Conservation (phyloP, 2,113 vertebrate genomes). For the Parus major region DNA sequence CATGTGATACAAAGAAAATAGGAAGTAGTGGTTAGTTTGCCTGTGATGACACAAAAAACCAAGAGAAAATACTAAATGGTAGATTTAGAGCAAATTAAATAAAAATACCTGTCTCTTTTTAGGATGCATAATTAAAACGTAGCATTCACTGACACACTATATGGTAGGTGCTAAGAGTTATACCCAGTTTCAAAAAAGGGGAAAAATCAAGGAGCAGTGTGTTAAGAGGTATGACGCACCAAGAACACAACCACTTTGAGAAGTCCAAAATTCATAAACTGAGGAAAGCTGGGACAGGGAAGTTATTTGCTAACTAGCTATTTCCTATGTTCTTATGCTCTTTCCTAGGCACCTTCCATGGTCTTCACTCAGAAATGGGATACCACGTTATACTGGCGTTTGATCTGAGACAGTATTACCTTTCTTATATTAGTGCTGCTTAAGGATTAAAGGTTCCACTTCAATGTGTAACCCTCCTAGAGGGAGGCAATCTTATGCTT, state of each 20-base stretch:
- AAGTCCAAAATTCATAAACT: background rate
- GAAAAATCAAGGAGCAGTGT: background rate
- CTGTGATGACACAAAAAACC: background rate
- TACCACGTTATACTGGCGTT: background rate
- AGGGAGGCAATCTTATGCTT: background rate
- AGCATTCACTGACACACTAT: fast-evolving
- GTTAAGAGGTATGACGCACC: background rate
- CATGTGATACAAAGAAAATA: background rate
- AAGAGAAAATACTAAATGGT: background rate
- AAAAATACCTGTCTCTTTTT: background rate
- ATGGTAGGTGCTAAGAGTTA: background rate
- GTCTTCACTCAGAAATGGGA: background rate
- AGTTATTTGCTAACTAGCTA: background rate
- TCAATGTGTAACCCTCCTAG: background rate
- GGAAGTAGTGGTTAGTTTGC: background rate
- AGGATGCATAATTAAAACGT: background rate
- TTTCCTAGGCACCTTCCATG: background rate
- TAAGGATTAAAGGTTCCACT: background rate
- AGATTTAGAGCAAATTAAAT: background rate
- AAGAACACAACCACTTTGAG: background rate
- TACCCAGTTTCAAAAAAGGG: background rate
- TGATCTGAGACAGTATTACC: background rate
- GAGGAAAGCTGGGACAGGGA: background rate
- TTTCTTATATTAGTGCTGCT: background rate
- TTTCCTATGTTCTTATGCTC: background rate